Evolutionary conservation across 2,113 vertebrate species (phyloP).

Genomic region (Podocnemis expansa): DNA sequence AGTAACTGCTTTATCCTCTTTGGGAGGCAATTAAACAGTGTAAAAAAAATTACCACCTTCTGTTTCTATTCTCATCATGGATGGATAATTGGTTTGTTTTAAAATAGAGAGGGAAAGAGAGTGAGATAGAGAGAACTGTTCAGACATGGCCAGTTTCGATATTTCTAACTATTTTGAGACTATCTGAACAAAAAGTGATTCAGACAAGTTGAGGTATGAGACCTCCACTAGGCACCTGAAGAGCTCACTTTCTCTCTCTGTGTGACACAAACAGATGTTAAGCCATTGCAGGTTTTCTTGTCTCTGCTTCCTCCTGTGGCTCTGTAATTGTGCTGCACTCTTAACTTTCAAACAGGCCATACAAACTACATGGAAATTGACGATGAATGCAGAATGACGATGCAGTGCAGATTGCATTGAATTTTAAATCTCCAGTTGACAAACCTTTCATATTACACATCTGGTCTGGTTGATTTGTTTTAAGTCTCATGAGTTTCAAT

Average conservation of each 20-base stretch:
- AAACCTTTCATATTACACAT: neutral
- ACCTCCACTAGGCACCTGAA: neutral
- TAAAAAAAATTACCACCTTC: conserved; percentile 60
- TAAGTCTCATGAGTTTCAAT: neutral
- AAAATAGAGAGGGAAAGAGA: neutral
- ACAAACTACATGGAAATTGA: neutral
- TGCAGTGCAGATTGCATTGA: neutral
- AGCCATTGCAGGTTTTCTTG: neutral
- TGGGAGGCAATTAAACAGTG: conserved; percentile 72
- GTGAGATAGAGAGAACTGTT: neutral
- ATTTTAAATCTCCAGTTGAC: neutral
- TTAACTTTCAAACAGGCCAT: neutral
- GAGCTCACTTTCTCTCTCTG: neutral
- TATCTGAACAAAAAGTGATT: neutral
- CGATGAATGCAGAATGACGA: neutral
- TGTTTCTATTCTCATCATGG: conserved; percentile 60
- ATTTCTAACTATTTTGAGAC: neutral
- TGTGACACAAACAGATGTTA: neutral
- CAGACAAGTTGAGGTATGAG: neutral
- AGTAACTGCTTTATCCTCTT: conserved; percentile 59
- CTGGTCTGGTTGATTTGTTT: neutral
- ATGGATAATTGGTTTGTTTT: conserved; percentile 57
- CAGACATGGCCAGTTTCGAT: neutral
- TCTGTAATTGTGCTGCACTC: fast-evolving
- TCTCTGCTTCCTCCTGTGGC: neutral